phyloP scores from a whole-genome alignment of 2,888 invertebrate species.

The Drepanosiphum platanoidis region DNA sequence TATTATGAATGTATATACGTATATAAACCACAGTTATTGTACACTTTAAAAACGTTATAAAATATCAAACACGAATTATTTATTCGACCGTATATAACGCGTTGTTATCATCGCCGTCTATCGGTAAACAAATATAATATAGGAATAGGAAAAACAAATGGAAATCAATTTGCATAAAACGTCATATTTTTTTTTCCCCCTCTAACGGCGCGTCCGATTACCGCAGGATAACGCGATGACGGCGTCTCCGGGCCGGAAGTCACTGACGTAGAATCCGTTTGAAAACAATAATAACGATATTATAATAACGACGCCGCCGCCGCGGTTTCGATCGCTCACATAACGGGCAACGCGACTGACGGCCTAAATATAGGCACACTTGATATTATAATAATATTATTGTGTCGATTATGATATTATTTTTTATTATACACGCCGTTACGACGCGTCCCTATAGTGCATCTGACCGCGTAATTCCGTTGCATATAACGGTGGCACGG shows the following conservation, averaged over 20 bases:
- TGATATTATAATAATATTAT: neutral
- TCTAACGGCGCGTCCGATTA: neutral
- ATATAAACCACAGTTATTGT: no score
- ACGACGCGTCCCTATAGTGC: neutral
- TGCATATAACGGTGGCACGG: neutral
- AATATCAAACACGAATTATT: no score
- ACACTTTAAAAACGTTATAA: no score
- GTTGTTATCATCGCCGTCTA: no score
- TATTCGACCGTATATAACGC: no score
- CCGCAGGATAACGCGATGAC: neutral
- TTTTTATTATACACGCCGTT: no score
- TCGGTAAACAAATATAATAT: no score
- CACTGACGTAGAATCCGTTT: neutral
- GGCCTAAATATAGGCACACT: neutral
- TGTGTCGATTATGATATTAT: neutral
- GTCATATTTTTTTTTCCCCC: no score
- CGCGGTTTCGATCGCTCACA: neutral
- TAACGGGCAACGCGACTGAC: neutral
- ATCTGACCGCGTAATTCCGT: constrained; percentile 9
- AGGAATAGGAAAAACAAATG: no score
- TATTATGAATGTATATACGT: no score
- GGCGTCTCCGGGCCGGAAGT: no score
- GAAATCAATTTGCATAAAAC: no score
- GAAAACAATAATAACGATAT: neutral
- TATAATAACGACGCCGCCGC: neutral